Percentiles rank a stretch among this genome's conserved stretches.
Conservation (phyloP, 2,888 invertebrate genomes). For the Hypena proboscidalis region DNA sequence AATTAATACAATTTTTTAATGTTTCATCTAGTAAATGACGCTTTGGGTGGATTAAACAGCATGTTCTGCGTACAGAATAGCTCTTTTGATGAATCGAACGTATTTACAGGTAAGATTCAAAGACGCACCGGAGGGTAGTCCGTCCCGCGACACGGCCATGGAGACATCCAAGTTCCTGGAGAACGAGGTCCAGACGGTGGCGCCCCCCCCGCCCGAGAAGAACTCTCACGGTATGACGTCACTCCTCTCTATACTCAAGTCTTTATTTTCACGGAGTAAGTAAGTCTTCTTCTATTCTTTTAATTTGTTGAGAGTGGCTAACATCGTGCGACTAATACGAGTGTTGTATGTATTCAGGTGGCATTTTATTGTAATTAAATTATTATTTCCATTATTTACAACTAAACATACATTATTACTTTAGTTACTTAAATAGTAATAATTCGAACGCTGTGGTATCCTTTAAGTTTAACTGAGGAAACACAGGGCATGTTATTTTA, state of each 20-base stretch:
- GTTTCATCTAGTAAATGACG: too few relatives aligned
- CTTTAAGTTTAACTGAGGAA: too few relatives aligned
- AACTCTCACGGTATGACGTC: conserved; percentile 46
- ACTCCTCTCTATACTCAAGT: conserved; percentile 23
- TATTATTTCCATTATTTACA: too few relatives aligned
- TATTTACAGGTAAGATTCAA: conserved; percentile 53
- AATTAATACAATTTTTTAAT: too few relatives aligned
- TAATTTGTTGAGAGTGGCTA: conserved; percentile 21
- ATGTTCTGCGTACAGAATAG: too few relatives aligned
- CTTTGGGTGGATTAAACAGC: too few relatives aligned
- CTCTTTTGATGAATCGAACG: too few relatives aligned
- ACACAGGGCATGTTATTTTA: too few relatives aligned
- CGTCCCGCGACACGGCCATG: conserved; percentile 43
- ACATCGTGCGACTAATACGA: conserved; percentile 8
- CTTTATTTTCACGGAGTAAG: conserved; percentile 23
- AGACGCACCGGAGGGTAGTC: conserved; percentile 56
- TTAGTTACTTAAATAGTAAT: too few relatives aligned
- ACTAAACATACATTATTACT: too few relatives aligned
- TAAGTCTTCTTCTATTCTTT: conserved; percentile 16
- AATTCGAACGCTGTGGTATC: too few relatives aligned
- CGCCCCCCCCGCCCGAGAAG: conserved; percentile 35
- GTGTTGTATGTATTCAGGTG: background rate
- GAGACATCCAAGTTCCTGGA: conserved; percentile 57
- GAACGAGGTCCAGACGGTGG: conserved; percentile 45
- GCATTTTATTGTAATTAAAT: too few relatives aligned